Percentiles rank a stretch among this genome's conserved stretches.
These are phyloP conservation scores for Pachyuromys duprasi DNA, from an alignment of 2,797 vertebrate genomes.

Conservation along the genomic window DNA sequence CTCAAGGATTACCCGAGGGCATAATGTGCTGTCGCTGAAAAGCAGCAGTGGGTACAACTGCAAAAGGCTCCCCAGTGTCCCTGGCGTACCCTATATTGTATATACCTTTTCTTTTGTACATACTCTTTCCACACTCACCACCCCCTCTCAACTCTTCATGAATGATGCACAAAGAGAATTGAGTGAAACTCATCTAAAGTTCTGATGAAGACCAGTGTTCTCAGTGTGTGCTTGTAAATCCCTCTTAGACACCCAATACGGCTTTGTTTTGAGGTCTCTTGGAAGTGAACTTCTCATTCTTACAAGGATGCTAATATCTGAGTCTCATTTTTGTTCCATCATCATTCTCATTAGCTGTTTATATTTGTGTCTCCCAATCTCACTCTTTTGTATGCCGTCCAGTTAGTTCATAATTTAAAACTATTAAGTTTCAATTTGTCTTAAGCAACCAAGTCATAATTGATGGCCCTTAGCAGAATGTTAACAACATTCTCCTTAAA, in stretches of 20 bases:
- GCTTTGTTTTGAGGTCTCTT: not conserved
- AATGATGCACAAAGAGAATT: not conserved
- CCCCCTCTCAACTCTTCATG: not conserved
- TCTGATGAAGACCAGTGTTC: not conserved
- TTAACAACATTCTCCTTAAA: not conserved
- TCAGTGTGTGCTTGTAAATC: not conserved
- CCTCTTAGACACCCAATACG: not conserved
- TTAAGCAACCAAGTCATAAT: not conserved
- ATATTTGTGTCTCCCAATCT: not conserved
- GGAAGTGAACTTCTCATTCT: not conserved
- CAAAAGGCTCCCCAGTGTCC: not conserved
- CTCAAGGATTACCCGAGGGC: not conserved
- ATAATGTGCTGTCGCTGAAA: not conserved
- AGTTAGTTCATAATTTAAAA: not conserved
- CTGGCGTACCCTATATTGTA: not conserved
- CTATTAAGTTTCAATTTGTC: not conserved
- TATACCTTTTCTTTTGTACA: not conserved
- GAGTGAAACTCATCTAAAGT: not conserved
- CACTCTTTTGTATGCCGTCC: not conserved
- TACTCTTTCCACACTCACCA: not conserved
- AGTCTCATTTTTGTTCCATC: not conserved
- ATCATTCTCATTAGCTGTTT: not conserved
- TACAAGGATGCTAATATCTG: not conserved
- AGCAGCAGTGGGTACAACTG: not conserved
- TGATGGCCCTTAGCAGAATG: not conserved